These are phyloP conservation scores for Thyatira batis DNA, from an alignment of 2,888 invertebrate genomes.

Conservation along the genomic window DNA sequence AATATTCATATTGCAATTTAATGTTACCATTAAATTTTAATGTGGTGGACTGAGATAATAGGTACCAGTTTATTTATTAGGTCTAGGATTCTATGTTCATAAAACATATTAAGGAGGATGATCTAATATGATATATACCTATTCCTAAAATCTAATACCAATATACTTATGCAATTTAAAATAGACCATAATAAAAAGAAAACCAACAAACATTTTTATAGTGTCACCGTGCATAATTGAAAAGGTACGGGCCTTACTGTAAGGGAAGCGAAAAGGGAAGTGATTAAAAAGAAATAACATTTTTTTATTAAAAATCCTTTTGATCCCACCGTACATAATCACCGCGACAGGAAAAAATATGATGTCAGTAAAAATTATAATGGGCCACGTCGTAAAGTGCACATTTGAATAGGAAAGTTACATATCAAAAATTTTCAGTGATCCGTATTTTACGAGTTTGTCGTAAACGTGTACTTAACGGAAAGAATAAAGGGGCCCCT, in stretches of 20 bases:
- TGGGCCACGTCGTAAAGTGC: slow-evolving; percentile 72
- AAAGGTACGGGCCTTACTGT: slow-evolving; percentile 32
- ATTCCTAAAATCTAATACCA: too few species aligned
- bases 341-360: slow-evolving; percentile 72
- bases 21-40: too few species aligned
- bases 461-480: slow-evolving; percentile 80
- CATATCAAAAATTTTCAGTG: slow-evolving; percentile 83
- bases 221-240: slow-evolving; percentile 59
- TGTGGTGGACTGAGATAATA: too few species aligned
- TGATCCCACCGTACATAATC: slow-evolving; percentile 72
- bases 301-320: slow-evolving; percentile 71
- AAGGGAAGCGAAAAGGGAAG: slow-evolving; percentile 60
- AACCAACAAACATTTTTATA: slow-evolving; percentile 42
- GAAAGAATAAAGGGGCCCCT: slow-evolving; percentile 68
- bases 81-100: too few species aligned
- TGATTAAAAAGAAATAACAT: slow-evolving; percentile 77
- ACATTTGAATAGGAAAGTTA: slow-evolving; percentile 81
- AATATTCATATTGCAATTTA: not conserved
- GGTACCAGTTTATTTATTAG: too few species aligned
- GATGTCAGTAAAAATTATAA: slow-evolving; percentile 79
- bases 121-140: too few species aligned
- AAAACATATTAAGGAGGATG: too few species aligned
- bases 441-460: slow-evolving; percentile 80
- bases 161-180: slow-evolving; percentile 16
- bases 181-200: slow-evolving; percentile 31